Percentiles rank a stretch among this genome's conserved stretches.
phyloP scores from a whole-genome alignment of 35 echinoderm and acorn worm genomes.

The Lytechinus variegatus region DNA sequence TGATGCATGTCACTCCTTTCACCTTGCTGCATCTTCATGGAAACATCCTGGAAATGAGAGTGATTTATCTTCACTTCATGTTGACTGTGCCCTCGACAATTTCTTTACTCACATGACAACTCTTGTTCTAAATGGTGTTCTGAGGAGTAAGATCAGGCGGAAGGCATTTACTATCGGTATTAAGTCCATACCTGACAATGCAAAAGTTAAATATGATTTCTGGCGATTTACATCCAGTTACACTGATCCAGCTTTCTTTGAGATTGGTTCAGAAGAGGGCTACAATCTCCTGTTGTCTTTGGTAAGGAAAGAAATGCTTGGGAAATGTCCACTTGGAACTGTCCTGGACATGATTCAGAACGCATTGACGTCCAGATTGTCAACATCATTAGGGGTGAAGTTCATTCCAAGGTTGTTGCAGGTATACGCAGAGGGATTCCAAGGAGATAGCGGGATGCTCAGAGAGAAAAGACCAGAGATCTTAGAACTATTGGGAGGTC shows the following conservation, averaged over 20 bases:
- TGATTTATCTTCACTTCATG: no score
- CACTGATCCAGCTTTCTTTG: background rate
- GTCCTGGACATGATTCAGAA: background rate
- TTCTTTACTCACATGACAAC: no score
- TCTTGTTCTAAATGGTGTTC: background rate
- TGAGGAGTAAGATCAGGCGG: background rate
- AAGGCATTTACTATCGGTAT: background rate
- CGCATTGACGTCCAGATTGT: background rate
- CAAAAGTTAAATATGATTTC: background rate
- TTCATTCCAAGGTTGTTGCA: background rate
- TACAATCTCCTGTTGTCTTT: background rate
- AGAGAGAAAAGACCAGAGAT: background rate
- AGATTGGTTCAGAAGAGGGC: background rate
- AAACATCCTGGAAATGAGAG: no score
- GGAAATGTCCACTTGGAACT: background rate
- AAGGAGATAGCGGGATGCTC: background rate
- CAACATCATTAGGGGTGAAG: background rate
- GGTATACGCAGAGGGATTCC: background rate
- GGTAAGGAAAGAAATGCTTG: background rate
- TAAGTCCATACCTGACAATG: background rate
- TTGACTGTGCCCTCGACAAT: no score
- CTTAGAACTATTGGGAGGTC: background rate
- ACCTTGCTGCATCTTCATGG: background rate
- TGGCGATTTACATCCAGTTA: background rate
- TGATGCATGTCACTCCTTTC: background rate